Percentiles rank a stretch among this genome's conserved stretches.
Conservation (phyloP, 2,113 vertebrate genomes). For the Microtus richardsoni region DNA sequence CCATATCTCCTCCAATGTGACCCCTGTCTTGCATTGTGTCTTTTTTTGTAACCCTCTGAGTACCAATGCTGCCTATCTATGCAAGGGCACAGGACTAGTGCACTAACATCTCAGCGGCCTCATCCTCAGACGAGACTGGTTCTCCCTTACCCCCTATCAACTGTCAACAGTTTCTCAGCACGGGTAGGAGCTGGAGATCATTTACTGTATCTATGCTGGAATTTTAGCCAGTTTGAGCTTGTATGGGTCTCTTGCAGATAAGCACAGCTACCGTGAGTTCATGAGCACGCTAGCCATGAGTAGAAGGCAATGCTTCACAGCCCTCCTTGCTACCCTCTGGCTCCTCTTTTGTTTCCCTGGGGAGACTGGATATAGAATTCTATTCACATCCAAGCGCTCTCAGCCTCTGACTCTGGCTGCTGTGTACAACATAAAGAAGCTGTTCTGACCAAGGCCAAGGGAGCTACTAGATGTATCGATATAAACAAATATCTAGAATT, state of each 20-base stretch:
- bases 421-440: no score
- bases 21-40: no score
- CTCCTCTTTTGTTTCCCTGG: background rate
- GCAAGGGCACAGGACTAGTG: background rate
- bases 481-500: background rate
- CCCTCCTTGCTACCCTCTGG: background rate
- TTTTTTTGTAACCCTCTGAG: background rate
- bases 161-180: background rate
- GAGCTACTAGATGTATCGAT: no score
- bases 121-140: background rate
- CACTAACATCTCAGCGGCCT: background rate
- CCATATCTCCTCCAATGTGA: background rate
- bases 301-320: background rate
- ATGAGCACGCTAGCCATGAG: background rate
- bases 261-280: background rate
- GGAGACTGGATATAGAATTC: background rate
- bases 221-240: background rate
- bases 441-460: background rate
- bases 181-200: no score
- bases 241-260: background rate
- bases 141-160: background rate
- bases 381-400: background rate
- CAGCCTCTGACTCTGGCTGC: background rate
- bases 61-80: no score
- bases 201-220: background rate